These are phyloP conservation scores for Onychomys torridus DNA, from an alignment of 2,797 vertebrate species.

Conservation along the genomic window DNA sequence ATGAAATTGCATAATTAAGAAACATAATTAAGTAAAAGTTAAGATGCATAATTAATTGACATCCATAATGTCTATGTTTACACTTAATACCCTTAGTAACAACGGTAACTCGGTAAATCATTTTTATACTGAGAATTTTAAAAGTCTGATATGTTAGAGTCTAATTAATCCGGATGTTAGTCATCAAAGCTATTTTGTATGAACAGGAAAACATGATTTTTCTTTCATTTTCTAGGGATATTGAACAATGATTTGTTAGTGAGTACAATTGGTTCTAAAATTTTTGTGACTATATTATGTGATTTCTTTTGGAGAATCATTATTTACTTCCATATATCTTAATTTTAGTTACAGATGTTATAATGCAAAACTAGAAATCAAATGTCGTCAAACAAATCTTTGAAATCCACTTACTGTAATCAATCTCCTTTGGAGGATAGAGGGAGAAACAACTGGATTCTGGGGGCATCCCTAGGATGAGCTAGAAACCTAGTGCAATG, in stretches of 20 bases:
- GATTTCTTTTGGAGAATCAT: background rate
- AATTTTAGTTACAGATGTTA: background rate
- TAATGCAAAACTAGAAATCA: background rate
- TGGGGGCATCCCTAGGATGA: background rate
- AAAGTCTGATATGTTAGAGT: background rate
- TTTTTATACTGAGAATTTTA: constrained; percentile 13
- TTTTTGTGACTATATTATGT: background rate
- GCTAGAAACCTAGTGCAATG: background rate
- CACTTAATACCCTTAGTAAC: constrained; percentile 61
- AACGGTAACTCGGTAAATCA: background rate
- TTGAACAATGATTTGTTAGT: background rate
- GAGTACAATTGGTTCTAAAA: background rate
- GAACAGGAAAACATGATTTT: background rate
- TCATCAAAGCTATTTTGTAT: constrained; percentile 18
- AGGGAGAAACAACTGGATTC: background rate
- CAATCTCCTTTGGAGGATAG: background rate
- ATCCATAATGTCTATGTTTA: constrained; percentile 21
- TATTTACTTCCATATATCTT: background rate
- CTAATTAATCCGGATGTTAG: background rate
- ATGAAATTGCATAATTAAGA: constrained; percentile 61
- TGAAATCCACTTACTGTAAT: background rate
- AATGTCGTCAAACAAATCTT: background rate
- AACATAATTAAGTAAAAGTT: constrained; percentile 67
- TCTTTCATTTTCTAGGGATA: background rate
- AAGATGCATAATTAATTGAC: constrained; percentile 41